phyloP scores from a whole-genome alignment of 2,113 vertebrate genomes.

The Gymnarchus niloticus region DNA sequence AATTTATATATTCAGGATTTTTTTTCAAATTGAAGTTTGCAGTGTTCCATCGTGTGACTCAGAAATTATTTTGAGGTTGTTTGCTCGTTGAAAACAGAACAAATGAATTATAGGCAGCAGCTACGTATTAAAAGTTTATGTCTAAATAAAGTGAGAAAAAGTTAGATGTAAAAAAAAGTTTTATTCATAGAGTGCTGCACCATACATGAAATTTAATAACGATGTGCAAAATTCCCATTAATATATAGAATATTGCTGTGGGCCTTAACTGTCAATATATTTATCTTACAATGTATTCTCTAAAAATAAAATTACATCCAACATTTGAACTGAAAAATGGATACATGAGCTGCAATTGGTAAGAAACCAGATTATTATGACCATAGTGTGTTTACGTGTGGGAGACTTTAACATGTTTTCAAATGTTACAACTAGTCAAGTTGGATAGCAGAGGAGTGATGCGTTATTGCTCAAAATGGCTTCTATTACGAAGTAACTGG shows the following conservation, averaged over 20 bases:
- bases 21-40: not conserved
- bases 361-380: not conserved
- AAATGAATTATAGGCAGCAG: not conserved
- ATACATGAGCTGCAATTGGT: not conserved
- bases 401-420: not conserved
- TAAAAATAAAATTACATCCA: not conserved
- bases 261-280: not conserved
- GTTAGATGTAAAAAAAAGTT: not conserved
- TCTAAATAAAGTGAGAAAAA: not conserved
- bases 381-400: not conserved
- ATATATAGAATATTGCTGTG: not conserved
- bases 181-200: not conserved
- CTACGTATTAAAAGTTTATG: not conserved
- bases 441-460: not conserved
- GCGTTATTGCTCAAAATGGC: conserved; percentile 4
- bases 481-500: not conserved
- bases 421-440: not conserved
- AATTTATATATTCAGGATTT: not conserved
- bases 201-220: conserved; percentile 5
- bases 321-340: not conserved
- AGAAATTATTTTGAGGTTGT: not conserved
- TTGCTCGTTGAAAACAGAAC: not conserved
- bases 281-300: not conserved
- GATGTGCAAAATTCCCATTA: not conserved
- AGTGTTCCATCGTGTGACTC: not conserved